Percentiles rank a stretch among this genome's conserved stretches.
phyloP scores from a whole-genome alignment of 2,888 invertebrate species.

The Actias luna region DNA sequence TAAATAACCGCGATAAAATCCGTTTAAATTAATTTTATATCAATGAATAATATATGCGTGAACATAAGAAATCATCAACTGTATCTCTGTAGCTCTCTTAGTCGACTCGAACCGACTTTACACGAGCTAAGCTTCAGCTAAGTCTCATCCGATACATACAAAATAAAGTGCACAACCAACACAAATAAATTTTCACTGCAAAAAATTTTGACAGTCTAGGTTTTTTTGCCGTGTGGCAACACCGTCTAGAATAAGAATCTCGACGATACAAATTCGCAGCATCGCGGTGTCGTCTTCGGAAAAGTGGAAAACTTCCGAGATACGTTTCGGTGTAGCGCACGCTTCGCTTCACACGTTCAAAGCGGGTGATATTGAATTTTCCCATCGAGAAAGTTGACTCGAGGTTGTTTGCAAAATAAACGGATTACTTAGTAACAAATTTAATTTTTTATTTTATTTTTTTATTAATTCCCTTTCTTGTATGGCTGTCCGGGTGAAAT shows the following conservation, averaged over 20 bases:
- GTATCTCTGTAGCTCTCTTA: no score
- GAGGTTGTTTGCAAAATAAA: neutral
- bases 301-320: constrained; percentile 16
- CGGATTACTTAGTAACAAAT: neutral
- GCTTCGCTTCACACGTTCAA: constrained; percentile 11
- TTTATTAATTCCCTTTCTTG: no score
- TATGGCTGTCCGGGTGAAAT: no score
- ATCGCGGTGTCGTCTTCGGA: neutral
- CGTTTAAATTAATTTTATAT: no score
- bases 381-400: neutral
- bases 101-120: no score
- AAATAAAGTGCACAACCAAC: no score
- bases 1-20: no score
- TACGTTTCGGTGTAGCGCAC: constrained; percentile 13
- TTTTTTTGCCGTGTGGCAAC: constrained; percentile 7
- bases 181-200: neutral
- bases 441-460: no score
- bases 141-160: no score
- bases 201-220: neutral
- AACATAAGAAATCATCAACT: no score
- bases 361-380: constrained; percentile 9
- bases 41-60: no score
- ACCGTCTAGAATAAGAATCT: constrained; percentile 10
- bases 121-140: no score
- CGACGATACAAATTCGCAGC: constrained; percentile 12